These are phyloP conservation scores for Sorex fumeus DNA, from an alignment of 2,113 vertebrate species.

Conservation along the genomic window DNA sequence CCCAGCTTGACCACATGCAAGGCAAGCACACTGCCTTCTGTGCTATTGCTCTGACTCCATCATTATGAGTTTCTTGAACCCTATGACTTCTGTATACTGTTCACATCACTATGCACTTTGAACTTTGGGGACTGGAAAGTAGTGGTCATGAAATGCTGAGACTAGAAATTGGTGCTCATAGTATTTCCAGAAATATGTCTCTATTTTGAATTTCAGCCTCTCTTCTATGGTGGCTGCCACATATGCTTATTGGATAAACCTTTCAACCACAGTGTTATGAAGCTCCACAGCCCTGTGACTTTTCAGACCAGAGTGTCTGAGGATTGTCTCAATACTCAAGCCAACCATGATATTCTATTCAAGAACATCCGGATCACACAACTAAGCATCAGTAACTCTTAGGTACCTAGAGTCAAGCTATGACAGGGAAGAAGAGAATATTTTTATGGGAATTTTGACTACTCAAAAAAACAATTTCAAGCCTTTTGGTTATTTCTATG, in stretches of 20 bases:
- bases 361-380: no score
- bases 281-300: no score
- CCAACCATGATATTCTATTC: rapidly evolving
- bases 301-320: background rate
- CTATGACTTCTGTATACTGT: background rate
- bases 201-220: no score
- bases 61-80: background rate
- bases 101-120: background rate
- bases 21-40: no score
- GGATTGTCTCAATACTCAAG: rapidly evolving
- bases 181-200: no score
- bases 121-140: background rate
- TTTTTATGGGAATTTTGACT: background rate
- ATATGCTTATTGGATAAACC: background rate
- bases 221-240: no score
- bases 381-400: background rate
- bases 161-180: background rate
- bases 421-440: background rate
- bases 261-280: rapidly evolving
- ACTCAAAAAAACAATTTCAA: background rate
- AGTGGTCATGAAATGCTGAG: background rate
- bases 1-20: no score
- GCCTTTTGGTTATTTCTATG: background rate
- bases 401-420: background rate
- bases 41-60: background rate